These are phyloP conservation scores for Platichthys stellatus DNA, from an alignment of 2,113 vertebrate genomes.

Conservation along the genomic window DNA sequence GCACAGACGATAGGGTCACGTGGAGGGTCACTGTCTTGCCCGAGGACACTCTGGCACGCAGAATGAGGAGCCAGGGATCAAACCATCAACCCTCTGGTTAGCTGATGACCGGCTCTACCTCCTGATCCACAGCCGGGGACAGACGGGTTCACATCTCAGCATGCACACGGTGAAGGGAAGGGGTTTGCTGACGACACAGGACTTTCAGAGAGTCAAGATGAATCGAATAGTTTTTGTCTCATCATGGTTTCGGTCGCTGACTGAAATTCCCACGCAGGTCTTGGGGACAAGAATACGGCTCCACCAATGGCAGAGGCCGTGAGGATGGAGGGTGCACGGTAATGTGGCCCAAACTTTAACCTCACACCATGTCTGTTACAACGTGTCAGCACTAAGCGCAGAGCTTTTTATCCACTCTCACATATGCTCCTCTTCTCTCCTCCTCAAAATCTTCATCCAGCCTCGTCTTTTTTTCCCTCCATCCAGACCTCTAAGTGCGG, in stretches of 20 bases:
- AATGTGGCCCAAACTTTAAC: slow-evolving; percentile 73
- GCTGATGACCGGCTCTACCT: not conserved
- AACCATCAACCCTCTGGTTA: not conserved
- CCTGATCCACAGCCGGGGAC: not conserved
- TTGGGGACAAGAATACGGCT: slow-evolving; percentile 14
- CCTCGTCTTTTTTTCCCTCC: slow-evolving; percentile 65
- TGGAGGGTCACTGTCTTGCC: not conserved
- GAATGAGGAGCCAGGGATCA: not conserved
- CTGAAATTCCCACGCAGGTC: not conserved
- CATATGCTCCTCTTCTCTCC: slow-evolving; percentile 46
- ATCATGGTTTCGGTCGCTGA: slow-evolving; percentile 3
- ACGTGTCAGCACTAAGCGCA: slow-evolving; percentile 89
- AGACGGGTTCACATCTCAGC: not conserved
- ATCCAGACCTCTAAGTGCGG: slow-evolving; percentile 95
- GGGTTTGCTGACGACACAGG: not conserved
- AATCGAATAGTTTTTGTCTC: not conserved
- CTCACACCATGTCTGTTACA: slow-evolving; percentile 88
- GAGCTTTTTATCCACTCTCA: slow-evolving; percentile 63
- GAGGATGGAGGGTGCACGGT: slow-evolving; percentile 82
- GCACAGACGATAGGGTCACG: too few relatives aligned
- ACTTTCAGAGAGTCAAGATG: not conserved
- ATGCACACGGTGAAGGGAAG: not conserved
- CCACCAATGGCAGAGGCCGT: slow-evolving; percentile 18
- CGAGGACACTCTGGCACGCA: not conserved
- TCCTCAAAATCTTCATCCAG: slow-evolving; percentile 51